Conservation (phyloP, 2,113 vertebrate species). For the Hyaena hyaena region DNA sequence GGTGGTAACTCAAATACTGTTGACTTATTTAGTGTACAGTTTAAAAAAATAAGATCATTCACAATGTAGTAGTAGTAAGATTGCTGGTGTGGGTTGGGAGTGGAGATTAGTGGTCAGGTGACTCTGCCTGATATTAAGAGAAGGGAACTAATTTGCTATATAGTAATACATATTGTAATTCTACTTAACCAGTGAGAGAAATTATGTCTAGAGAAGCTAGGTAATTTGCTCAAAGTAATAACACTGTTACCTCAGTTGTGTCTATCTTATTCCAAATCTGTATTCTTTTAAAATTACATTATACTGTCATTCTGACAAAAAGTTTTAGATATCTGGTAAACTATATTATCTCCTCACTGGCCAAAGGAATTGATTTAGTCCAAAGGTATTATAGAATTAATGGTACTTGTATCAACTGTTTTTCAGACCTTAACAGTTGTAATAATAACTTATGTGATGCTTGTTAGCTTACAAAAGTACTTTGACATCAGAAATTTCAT, state of each 20-base stretch:
- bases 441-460: not conserved
- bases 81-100: not conserved
- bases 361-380: not conserved
- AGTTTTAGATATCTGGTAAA: not conserved
- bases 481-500: conserved; percentile 4
- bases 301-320: not conserved
- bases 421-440: not conserved
- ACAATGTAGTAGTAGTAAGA: not conserved
- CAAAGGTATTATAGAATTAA: not conserved
- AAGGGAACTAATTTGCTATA: not conserved
- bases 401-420: not conserved
- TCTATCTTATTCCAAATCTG: not conserved
- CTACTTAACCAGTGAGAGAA: not conserved
- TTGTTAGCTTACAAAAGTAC: not conserved
- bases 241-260: not conserved
- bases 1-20: not conserved
- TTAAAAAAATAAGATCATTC: conserved; percentile 3
- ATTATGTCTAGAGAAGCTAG: not conserved
- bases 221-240: not conserved
- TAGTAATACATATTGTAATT: not conserved
- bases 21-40: not conserved
- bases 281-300: conserved; percentile 32
- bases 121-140: not conserved
- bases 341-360: not conserved
- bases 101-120: not conserved